These are phyloP conservation scores for Zophobas atratus DNA, from an alignment of 1,140 invertebrate species.

Conservation along the genomic window DNA sequence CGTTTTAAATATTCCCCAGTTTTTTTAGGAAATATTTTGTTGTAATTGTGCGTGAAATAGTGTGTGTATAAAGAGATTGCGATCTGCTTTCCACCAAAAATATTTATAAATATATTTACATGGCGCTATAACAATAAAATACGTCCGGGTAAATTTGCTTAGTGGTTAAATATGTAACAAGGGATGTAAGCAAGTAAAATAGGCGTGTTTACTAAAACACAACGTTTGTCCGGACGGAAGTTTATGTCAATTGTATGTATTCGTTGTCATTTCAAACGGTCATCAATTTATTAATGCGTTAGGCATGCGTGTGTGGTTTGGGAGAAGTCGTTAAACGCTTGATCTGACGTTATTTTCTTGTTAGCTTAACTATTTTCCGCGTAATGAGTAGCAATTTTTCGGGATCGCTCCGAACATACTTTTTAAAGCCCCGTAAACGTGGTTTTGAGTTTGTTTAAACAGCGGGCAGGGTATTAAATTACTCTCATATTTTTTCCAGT, in stretches of 20 bases:
- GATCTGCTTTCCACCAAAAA: slow-evolving; percentile 19
- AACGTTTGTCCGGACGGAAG: slow-evolving; percentile 24
- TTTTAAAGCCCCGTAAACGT: slow-evolving; percentile 60
- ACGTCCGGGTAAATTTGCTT: slow-evolving; percentile 5
- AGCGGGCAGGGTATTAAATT: slow-evolving; percentile 66
- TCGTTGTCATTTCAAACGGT: neutral
- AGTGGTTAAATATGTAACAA: slow-evolving; percentile 2
- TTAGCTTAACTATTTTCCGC: slow-evolving; percentile 54
- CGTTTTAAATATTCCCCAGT: neutral
- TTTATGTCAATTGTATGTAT: slow-evolving; percentile 8
- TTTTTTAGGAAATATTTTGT: slow-evolving; percentile 22
- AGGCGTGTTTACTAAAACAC: slow-evolving; percentile 10
- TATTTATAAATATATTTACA: slow-evolving; percentile 33
- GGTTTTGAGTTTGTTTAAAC: slow-evolving; percentile 67
- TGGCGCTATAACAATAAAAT: slow-evolving; percentile 32
- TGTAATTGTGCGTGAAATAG: neutral
- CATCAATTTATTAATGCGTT: slow-evolving; percentile 16
- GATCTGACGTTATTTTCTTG: slow-evolving; percentile 52
- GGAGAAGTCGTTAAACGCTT: slow-evolving; percentile 18
- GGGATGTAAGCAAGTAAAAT: slow-evolving; percentile 15
- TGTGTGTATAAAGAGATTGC: slow-evolving; percentile 2
- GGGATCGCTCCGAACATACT: slow-evolving; percentile 57
- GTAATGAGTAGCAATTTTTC: slow-evolving; percentile 61
- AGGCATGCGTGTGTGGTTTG: neutral
- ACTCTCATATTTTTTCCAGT: slow-evolving; percentile 67